A percentile compares a stretch with the other conserved stretches of the same genome.
Conservation (phyloP, 1,140 invertebrate genomes). For the Cherax quadricarinatus region DNA sequence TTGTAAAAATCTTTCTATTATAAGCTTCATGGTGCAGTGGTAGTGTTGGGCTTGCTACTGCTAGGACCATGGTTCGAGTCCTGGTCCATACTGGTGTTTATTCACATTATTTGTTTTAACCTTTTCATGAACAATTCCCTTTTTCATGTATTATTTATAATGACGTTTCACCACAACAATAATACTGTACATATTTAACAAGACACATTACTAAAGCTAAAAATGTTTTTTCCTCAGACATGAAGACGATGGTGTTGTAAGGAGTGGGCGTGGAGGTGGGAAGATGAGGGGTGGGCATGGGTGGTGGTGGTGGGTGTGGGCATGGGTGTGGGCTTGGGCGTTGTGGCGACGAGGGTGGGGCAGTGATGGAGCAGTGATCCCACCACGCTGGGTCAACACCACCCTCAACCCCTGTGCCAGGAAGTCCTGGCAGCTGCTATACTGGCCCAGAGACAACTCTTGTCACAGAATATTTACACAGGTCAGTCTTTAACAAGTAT, state of each 20-base stretch:
- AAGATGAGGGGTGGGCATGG: neutral
- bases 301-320: neutral
- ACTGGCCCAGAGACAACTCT: conserved; percentile 87
- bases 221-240: neutral
- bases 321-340: conserved; percentile 2
- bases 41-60: too few species aligned
- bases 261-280: neutral
- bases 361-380: conserved; percentile 79
- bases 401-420: conserved; percentile 87
- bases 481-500: conserved; percentile 32
- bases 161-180: too few species aligned
- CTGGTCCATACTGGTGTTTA: too few species aligned
- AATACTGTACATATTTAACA: too few species aligned
- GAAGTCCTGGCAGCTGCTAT: conserved; percentile 89
- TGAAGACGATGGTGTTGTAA: neutral
- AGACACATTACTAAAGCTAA: neutral
- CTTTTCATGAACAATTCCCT: too few species aligned
- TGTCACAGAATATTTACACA: conserved; percentile 77
- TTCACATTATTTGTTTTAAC: too few species aligned
- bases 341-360: conserved; percentile 13
- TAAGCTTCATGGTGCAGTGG: too few species aligned
- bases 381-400: conserved; percentile 90
- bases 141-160: too few species aligned
- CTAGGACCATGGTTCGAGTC: too few species aligned
- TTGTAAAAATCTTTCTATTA: too few species aligned